Evolutionary conservation across 2,113 vertebrate genomes (phyloP).

Genomic region (Tetrao urogallus): DNA sequence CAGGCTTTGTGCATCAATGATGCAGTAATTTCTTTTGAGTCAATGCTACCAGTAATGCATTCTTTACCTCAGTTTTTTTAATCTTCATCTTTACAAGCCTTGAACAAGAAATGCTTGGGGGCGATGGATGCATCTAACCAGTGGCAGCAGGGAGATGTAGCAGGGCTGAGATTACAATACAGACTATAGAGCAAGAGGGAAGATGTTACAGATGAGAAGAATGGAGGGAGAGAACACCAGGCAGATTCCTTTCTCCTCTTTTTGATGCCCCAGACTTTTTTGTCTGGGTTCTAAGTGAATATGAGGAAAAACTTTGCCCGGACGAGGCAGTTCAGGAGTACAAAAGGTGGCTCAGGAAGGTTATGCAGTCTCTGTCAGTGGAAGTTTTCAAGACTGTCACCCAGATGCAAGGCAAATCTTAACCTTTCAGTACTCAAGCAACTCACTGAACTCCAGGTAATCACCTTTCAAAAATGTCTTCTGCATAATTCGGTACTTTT

Average conservation of each 20-base stretch:
- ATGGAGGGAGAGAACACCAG: background rate
- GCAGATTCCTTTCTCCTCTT: background rate
- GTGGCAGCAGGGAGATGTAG: background rate
- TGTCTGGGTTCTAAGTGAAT: background rate
- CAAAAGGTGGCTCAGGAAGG: background rate
- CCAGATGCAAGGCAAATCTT: background rate
- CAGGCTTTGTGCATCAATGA: background rate
- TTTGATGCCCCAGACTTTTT: background rate
- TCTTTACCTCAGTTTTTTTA: background rate
- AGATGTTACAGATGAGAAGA: background rate
- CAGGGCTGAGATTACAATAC: background rate
- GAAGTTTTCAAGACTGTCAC: background rate
- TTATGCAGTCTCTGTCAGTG: rapidly evolving
- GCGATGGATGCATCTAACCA: background rate
- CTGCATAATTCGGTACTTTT: background rate
- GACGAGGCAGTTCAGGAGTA: background rate
- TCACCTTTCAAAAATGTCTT: background rate
- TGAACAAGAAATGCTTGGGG: background rate
- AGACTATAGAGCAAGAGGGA: background rate
- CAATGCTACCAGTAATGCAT: background rate
- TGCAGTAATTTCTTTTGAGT: background rate
- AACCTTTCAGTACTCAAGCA: background rate
- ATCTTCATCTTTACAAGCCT: background rate
- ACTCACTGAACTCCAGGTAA: background rate
- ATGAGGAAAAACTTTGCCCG: background rate